A percentile compares a stretch with the other conserved stretches of the same genome.
phyloP scores from a whole-genome alignment of 1,140 invertebrate genomes.

The Lordiphosa mommai region DNA sequence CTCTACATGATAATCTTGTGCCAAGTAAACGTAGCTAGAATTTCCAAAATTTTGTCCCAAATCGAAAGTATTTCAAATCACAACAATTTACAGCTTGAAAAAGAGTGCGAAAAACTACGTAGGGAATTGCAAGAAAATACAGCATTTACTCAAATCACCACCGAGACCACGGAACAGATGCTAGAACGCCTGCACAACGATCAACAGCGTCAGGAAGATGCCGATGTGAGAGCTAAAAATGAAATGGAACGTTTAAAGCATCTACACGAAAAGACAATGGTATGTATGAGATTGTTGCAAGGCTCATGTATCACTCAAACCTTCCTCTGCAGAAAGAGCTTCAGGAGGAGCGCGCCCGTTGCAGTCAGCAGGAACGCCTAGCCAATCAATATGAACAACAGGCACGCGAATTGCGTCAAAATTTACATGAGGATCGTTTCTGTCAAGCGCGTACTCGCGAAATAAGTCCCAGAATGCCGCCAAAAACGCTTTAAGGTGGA shows the following conservation, averaged over 20 bases:
- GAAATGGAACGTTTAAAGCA: constrained; percentile 57
- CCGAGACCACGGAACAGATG: constrained; percentile 58
- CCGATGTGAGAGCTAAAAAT: constrained; percentile 32
- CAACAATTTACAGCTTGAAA: constrained; percentile 28
- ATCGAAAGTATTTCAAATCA: neutral
- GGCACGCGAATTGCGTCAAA: constrained; percentile 55
- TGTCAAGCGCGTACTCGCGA: constrained; percentile 45
- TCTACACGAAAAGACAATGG: constrained; percentile 48
- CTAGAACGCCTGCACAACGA: constrained; percentile 52
- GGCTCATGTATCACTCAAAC: too few relatives aligned
- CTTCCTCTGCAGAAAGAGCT: constrained; percentile 47
- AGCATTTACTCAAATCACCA: constrained; percentile 38
- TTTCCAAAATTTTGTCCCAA: neutral
- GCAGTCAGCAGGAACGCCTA: constrained; percentile 46
- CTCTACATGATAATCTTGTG: neutral
- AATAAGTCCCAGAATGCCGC: constrained; percentile 34
- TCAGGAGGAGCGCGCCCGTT: constrained; percentile 48
- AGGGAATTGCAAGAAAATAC: constrained; percentile 38
- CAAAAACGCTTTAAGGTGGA: constrained; percentile 31
- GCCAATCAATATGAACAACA: constrained; percentile 58
- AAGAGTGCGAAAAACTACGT: constrained; percentile 56
- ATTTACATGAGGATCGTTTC: constrained; percentile 67
- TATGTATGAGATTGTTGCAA: constrained; percentile 17
- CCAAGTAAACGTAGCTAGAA: constrained; percentile 11
- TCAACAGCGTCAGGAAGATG: constrained; percentile 56